These are phyloP conservation scores for Odontamblyopus rebecca DNA, from an alignment of 2,797 vertebrate genomes.

Conservation along the genomic window DNA sequence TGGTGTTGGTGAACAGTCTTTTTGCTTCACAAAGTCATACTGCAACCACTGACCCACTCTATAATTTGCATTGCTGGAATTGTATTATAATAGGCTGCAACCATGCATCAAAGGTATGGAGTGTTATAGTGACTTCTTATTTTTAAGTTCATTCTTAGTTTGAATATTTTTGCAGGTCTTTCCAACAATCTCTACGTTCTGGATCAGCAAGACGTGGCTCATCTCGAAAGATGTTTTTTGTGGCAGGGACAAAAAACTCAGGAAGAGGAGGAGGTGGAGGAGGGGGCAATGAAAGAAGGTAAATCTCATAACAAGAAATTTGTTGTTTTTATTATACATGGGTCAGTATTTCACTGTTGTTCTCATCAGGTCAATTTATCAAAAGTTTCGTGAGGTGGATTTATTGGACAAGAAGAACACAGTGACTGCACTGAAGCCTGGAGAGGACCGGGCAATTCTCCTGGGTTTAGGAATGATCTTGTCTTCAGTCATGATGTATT, in stretches of 20 bases:
- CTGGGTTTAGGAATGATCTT: constrained; percentile 93
- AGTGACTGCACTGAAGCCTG: constrained; percentile 90
- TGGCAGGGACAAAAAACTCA: constrained; percentile 85
- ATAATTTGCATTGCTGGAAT: background rate
- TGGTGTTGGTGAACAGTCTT: constrained; percentile 31
- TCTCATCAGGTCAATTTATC: constrained; percentile 88
- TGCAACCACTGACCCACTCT: constrained; percentile 17
- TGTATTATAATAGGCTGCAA: constrained; percentile 20
- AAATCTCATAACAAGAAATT: constrained; percentile 37
- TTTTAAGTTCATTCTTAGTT: background rate
- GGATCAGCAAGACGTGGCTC: constrained; percentile 69
- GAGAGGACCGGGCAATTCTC: constrained; percentile 93
- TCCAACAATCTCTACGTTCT: constrained; percentile 68
- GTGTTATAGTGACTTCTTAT: background rate
- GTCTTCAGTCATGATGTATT: constrained; percentile 95
- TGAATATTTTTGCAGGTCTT: constrained; percentile 78
- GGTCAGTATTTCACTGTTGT: background rate
- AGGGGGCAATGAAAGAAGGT: constrained; percentile 86
- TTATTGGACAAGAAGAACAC: constrained; percentile 94
- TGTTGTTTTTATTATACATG: background rate
- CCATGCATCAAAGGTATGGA: constrained; percentile 68
- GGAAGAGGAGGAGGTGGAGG: constrained; percentile 68
- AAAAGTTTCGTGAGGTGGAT: constrained; percentile 90
- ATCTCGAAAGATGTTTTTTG: constrained; percentile 92
- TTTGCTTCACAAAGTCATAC: constrained; percentile 27